These are phyloP conservation scores for Penaeus indicus DNA, from an alignment of 1,140 invertebrate species.

Conservation along the genomic window DNA sequence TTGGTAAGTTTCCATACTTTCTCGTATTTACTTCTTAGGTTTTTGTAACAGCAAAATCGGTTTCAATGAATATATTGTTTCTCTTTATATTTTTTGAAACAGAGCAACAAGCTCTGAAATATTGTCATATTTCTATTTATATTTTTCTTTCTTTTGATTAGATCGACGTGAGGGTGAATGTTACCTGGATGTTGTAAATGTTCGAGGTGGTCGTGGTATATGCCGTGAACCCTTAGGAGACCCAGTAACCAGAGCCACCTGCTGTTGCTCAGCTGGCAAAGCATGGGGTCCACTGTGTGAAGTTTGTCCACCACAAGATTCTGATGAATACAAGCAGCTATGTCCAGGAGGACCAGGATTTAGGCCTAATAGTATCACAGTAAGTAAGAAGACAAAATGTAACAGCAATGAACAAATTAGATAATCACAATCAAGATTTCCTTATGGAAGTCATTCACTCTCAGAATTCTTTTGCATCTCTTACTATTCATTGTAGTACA, in stretches of 20 bases:
- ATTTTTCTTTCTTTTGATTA: conserved; percentile 69
- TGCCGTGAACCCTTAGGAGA: conserved; percentile 75
- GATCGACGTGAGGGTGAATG: conserved; percentile 85
- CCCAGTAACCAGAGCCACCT: conserved; percentile 82
- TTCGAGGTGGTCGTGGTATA: conserved; percentile 68
- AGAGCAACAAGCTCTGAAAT: background rate
- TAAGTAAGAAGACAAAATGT: conserved; percentile 70
- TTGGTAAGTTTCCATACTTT: conserved; percentile 73
- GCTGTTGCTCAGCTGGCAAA: conserved; percentile 87
- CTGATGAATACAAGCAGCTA: conserved; percentile 81
- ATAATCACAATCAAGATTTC: background rate
- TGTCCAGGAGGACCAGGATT: conserved; percentile 89
- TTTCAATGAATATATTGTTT: no score
- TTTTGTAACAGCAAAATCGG: no score
- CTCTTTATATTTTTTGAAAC: no score
- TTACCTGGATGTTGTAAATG: conserved; percentile 76
- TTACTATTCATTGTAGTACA: background rate
- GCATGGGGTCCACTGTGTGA: conserved; percentile 89
- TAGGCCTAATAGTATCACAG: conserved; percentile 84
- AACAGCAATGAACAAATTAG: background rate
- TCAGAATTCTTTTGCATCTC: background rate
- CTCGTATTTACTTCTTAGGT: no score
- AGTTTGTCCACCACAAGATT: conserved; percentile 80
- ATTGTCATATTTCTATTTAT: background rate
- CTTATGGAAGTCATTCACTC: background rate